Base-by-base conservation (phyloP, 2,113 vertebrate genomes). In the Plecturocebus donacophilus region DNA sequence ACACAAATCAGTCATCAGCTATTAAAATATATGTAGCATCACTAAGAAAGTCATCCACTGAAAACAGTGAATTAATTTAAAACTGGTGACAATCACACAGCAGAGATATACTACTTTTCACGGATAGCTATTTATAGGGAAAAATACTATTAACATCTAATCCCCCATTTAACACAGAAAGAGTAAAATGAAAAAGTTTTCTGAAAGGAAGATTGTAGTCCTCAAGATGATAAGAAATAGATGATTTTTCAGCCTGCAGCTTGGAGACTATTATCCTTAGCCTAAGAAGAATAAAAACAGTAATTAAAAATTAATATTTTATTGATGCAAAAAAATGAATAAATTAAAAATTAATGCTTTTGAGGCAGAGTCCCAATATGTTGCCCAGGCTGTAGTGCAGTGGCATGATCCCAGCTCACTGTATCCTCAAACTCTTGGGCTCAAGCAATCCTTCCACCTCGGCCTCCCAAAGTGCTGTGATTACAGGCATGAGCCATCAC, bases 11-110 rank as follows among this genome's bases (percentile, higher is more conserved):
- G 49, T 84, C 75, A 77, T 79, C 61, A 94, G 16, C 75, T 87
- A 87, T 84, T 75, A 85, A 92, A 96, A 73, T 66, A 7, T 49
- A 40, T 88, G 68, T 71, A 14, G 27, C 52, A 84, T 81, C n/a
- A 79, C 42, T 79, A 40, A 20, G 61, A 95, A 75, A 95, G 73
- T 54, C 82, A 88, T 66, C 84, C 54, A 87, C 4, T 94, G 6
- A 58, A 92, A 95, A 95, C 8, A 70, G 47, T 47, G 23, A 47
- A 38, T 94, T 85, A 80, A 94, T 61, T 52, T 90, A 91, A 97
- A 92, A 94, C n/a, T 38, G 16, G 23, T 79, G 32, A 92, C 27
- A 82, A 40, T 87, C 16, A 66, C 61, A 88, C 54, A 91, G 47
- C 79, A 96, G 88, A 32, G 68, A 95, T 30, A 68, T 56, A 66